Percentiles rank a stretch among this genome's conserved stretches.
These are phyloP conservation scores for Podarcis cretensis DNA, from an alignment of 2,113 vertebrate species.

Conservation along the genomic window DNA sequence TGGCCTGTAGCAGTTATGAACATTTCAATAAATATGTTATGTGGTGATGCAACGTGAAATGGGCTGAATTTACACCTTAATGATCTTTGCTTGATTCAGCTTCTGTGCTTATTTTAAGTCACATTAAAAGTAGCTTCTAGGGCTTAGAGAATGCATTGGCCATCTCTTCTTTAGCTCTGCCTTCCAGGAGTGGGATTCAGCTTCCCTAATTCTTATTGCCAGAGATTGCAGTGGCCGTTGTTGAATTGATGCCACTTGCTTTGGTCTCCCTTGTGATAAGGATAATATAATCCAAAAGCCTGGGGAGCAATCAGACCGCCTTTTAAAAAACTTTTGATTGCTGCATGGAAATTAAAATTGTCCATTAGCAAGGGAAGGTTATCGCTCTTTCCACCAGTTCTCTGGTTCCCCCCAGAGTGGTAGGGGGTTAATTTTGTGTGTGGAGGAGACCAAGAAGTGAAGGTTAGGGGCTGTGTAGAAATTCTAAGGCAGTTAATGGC, in stretches of 20 bases:
- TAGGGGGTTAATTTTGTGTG: background rate
- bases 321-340: background rate
- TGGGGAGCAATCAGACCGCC: no score
- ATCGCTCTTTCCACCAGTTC: background rate
- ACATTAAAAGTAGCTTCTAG: constrained; percentile 20
- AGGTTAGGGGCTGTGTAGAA: background rate
- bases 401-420: no score
- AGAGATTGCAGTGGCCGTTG: no score
- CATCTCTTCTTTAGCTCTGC: background rate
- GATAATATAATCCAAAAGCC: background rate
- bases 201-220: background rate
- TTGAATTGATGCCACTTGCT: background rate
- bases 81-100: background rate
- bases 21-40: background rate
- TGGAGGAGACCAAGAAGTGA: background rate
- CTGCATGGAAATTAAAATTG: background rate
- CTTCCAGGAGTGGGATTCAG: background rate
- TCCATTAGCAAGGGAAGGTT: background rate
- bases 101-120: background rate
- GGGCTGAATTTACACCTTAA: accelerated
- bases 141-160: background rate
- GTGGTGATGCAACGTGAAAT: background rate
- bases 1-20: background rate
- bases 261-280: background rate
- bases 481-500: background rate